Evolutionary conservation across 2,797 vertebrate species (phyloP).

Genomic region (Lepus townsendii): DNA sequence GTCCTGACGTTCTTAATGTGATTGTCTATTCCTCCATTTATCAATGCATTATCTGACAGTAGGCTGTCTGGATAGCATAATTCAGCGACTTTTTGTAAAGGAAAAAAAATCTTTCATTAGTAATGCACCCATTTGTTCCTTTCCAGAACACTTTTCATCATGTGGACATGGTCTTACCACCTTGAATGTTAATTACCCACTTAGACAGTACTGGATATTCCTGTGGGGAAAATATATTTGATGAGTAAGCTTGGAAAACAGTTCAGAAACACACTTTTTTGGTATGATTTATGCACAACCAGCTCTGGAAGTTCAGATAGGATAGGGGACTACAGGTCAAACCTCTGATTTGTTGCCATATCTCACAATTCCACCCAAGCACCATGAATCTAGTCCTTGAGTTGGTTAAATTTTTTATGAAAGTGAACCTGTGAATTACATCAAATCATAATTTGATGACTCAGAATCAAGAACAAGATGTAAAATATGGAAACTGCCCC

Average conservation of each 20-base stretch:
- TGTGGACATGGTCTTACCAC: conserved; percentile 66
- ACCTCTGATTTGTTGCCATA: not conserved
- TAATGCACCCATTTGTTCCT: conserved; percentile 73
- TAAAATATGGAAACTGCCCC: not conserved
- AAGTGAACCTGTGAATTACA: conserved; percentile 36
- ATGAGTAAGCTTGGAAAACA: not conserved
- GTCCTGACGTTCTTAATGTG: conserved; percentile 60
- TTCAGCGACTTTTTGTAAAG: conserved; percentile 68
- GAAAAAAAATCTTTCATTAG: conserved; percentile 66
- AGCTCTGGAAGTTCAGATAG: not conserved
- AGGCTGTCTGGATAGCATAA: conserved; percentile 46
- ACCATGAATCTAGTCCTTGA: not conserved
- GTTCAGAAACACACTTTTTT: conserved; percentile 27
- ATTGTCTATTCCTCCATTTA: conserved; percentile 63
- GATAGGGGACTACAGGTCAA: not conserved
- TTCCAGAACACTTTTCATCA: conserved; percentile 77
- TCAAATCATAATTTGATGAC: not conserved
- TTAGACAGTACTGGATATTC: conserved; percentile 58
- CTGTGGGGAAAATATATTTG: conserved; percentile 46
- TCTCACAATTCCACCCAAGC: not conserved
- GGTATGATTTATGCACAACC: conserved; percentile 18
- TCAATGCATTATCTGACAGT: conserved; percentile 61
- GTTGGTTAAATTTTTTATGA: conserved; percentile 19
- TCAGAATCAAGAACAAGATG: not conserved
- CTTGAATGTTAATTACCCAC: conserved; percentile 74